Evolutionary conservation across 2,113 vertebrate genomes (phyloP), one percentile per base, ranked within the genome.

Genomic region (Hipposideros armiger): DNA sequence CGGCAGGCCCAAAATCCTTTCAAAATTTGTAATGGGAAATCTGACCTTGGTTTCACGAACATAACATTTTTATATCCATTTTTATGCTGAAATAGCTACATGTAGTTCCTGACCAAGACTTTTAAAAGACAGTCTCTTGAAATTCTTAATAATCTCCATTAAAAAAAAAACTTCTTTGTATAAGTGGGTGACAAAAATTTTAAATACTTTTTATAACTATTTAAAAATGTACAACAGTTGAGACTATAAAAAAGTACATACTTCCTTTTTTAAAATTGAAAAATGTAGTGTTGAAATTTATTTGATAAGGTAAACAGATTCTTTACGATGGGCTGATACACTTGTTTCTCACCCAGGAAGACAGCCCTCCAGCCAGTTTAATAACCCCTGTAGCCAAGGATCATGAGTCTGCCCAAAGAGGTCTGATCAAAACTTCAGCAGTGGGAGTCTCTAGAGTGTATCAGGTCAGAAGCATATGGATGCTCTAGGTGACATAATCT

Each of bases 21-120:
- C 36, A 66, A 42, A 92, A 32, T 40, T 66, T 50, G 50, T 40
- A 89, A 70, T 87, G 47, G 50, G 69, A 95, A 94, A 60, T 69
- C 42, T 66, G 58, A 83, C 26, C 24, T 45, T 87, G 67, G 72
- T 87, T 93, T 95, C 20, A 84, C 15, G 13, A 58, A 67, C 9
- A 50, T 90, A 40, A 73, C 30, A 83, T 90, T 81, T 95, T 89
- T 40, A 70, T 32, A 69, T 22, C 7, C 7, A 66, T 58, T 80
- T 90, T 95, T 86, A 67, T 86, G 78, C 45, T 90, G 22, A 81
- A 85, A 73, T 85, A 62, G 47, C 60, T 58, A 22, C 1, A 28
- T n/a, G 14, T 60, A 50, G 0, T 82, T 92, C 54, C 62, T 72
- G 11, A 66, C 3, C 13, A 91, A 70, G 67, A 32, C 58, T 87